Base-by-base conservation (phyloP, 2,113 vertebrate species). In the human (Homo sapiens) region DNA sequence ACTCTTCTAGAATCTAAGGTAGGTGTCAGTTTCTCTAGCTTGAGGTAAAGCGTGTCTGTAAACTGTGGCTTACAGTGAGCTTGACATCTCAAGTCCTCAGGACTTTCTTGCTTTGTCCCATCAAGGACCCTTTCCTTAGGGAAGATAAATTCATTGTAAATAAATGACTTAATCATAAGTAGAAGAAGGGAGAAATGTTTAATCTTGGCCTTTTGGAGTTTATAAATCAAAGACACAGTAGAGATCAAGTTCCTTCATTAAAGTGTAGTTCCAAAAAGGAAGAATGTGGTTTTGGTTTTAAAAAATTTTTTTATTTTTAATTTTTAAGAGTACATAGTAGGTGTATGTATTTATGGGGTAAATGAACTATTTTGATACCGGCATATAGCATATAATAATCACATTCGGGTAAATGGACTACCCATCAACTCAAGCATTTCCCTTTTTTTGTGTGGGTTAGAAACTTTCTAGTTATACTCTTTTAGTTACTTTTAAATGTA, bases 201-300 rank as follows among this genome's bases (percentile, higher is more conserved):
- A 91, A 22, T 9, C 5, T 70, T 97, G 76, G 70, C 70, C 32
- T 32, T 97, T 89, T 93, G 97, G 68, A 25, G 89, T 78, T 96
- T 45, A 73, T 57, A 48, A 87, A 93, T 89, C 85, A 97, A 48
- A 30, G n/a, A 72, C 61, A 82, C 52, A 89, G 57, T 43, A 95
- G 90, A 90, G 22, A 96, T 76, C 1, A 35, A 81, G 12, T 61
- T 94, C 45, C 43, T 94, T 45, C 23, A 0, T 45, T 59, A 38
- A 85, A 70, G 11, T 66, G 23, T 68, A 86, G 16, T 48, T 78
- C 66, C 3, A 17, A 50, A 84, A 90, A 45, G 70, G 82, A 93
- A 82, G 72, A 35, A 20, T 70, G 43, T 40, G 20, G 27, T 64
- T 64, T 64, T 64, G 61, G 6, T 64, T 64, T 6, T 6, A 30